A percentile compares a stretch with the other conserved stretches of the same genome.
These are phyloP conservation scores for Andrena bucephala DNA, from an alignment of 2,888 invertebrate genomes.

Conservation along the genomic window DNA sequence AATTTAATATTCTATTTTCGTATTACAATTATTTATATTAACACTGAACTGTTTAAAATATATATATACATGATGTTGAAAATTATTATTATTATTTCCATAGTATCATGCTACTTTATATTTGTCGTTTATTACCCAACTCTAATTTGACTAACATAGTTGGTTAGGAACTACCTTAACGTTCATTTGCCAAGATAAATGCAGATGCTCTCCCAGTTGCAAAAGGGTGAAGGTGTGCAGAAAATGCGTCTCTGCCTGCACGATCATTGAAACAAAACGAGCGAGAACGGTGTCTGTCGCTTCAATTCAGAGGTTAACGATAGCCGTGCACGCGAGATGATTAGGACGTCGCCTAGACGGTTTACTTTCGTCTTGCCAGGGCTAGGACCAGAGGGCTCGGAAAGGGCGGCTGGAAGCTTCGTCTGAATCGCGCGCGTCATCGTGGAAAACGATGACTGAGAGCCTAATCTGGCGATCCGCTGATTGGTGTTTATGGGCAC, in stretches of 20 bases:
- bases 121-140: too few species aligned
- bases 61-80: too few species aligned
- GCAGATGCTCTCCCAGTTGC: not conserved
- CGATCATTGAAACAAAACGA: conserved; percentile 33
- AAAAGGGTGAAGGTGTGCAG: conserved; percentile 13
- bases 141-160: too few species aligned
- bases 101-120: too few species aligned
- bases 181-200: not conserved
- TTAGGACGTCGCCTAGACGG: conserved; percentile 44
- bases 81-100: too few species aligned
- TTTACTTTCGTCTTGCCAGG: conserved; percentile 37
- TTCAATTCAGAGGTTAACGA: conserved; percentile 42
- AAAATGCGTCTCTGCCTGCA: not conserved
- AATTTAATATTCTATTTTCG: too few species aligned
- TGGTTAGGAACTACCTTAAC: not conserved
- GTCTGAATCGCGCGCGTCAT: conserved; percentile 3
- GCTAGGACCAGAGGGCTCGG: not conserved
- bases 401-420: not conserved
- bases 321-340: conserved; percentile 4
- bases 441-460: conserved; percentile 14
- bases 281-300: conserved; percentile 20
- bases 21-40: too few species aligned
- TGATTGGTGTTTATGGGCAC: conserved; percentile 29
- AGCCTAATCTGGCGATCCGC: conserved; percentile 31
- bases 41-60: too few species aligned